Percentiles rank a stretch among this genome's conserved stretches.
phyloP scores from a whole-genome alignment of 2,113 vertebrate species.

The Hyperoodon ampullatus region DNA sequence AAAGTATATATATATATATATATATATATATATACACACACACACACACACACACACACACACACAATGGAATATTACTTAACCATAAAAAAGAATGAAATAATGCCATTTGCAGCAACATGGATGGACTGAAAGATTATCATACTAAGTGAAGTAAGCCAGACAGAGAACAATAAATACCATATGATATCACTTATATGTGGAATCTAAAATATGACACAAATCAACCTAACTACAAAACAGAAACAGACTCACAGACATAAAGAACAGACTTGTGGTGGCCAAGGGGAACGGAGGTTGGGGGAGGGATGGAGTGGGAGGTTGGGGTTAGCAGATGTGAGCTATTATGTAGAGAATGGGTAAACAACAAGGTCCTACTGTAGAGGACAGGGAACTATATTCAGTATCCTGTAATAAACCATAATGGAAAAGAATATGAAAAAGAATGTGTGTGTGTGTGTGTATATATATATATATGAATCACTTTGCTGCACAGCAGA shows the following conservation, averaged over 20 bases:
- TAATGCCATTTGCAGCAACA: neutral
- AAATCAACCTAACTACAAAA: neutral
- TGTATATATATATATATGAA: neutral
- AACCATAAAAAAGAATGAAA: neutral
- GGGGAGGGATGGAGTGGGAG: neutral
- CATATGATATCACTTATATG: neutral
- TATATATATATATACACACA: neutral
- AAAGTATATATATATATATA: no score
- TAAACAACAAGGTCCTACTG: neutral
- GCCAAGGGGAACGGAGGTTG: neutral
- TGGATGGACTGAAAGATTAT: neutral
- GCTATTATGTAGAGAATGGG: neutral
- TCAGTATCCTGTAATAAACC: neutral
- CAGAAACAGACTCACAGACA: neutral
- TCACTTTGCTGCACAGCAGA: neutral
- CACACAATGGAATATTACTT: neutral
- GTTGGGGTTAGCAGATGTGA: neutral
- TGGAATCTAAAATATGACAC: neutral
- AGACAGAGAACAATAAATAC: neutral
- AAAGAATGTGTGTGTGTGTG: neutral
- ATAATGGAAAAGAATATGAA: neutral
- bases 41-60: neutral
- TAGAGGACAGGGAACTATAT: neutral
- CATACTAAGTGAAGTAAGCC: neutral
- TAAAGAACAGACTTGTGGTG: neutral